These are phyloP conservation scores for Glaucomys volans DNA, from an alignment of 2,113 vertebrate species.

Conservation along the genomic window DNA sequence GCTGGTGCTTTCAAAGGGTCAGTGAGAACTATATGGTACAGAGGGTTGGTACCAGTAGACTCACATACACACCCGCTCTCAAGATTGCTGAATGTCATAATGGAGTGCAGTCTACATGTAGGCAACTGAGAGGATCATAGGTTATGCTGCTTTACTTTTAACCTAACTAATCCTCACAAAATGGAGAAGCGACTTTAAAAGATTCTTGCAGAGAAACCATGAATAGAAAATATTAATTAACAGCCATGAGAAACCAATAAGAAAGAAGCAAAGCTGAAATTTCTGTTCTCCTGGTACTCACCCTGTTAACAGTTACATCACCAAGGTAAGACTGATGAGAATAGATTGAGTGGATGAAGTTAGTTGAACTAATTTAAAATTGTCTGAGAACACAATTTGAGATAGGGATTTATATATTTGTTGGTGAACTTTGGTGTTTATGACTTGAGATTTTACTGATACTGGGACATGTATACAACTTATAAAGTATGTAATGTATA, in stretches of 20 bases:
- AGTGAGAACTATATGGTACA: fast-evolving
- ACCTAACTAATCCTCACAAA: background rate
- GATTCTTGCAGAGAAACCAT: background rate
- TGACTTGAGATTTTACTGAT: background rate
- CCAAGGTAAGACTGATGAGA: background rate
- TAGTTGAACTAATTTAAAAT: background rate
- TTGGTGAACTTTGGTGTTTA: background rate
- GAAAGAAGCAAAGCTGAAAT: background rate
- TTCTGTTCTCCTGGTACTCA: no score
- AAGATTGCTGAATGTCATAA: background rate
- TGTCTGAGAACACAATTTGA: background rate
- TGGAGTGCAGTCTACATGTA: fast-evolving
- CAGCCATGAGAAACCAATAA: background rate
- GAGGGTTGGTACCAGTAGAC: background rate
- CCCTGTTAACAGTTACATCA: background rate
- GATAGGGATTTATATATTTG: background rate
- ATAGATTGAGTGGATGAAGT: background rate
- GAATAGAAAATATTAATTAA: background rate
- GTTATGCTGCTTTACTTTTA: background rate
- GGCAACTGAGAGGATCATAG: background rate
- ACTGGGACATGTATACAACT: background rate
- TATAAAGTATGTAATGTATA: background rate
- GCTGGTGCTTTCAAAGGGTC: background rate
- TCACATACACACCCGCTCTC: background rate
- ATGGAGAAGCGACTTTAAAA: background rate